phyloP scores from a whole-genome alignment of 92 coral and sea anemone genomes.

The Siderastrea radians region DNA sequence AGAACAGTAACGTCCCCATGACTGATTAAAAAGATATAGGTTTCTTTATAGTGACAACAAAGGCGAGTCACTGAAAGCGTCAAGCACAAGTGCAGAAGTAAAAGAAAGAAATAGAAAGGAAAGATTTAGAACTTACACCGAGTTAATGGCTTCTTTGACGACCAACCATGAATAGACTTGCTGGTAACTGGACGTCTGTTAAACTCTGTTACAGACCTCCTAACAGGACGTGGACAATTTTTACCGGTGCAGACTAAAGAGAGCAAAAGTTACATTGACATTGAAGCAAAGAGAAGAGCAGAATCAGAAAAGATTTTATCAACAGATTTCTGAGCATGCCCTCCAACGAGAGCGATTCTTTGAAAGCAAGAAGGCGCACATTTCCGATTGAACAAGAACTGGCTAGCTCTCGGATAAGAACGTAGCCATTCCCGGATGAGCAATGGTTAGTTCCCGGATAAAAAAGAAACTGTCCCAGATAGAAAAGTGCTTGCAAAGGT shows the following conservation, averaged over 20 bases:
- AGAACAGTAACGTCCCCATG: no score
- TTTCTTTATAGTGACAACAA: no score
- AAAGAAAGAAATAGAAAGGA: not conserved
- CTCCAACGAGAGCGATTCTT: no score
- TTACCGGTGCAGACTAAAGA: constrained; percentile 25
- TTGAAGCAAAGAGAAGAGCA: not conserved
- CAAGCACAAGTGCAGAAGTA: no score
- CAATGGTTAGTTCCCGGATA: not conserved
- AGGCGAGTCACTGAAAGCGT: no score
- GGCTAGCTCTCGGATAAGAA: no score
- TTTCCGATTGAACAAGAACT: not conserved
- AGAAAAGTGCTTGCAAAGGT: no score
- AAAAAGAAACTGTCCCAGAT: no score
- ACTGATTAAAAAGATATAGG: no score
- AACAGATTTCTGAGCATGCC: not conserved
- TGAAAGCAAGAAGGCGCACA: no score
- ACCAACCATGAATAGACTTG: not conserved
- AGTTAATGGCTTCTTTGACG: not conserved
- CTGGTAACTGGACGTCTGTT: not conserved
- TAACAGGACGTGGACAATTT: constrained; percentile 21
- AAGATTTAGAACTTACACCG: constrained; percentile 23
- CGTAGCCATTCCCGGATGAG: not conserved
- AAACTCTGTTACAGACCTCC: constrained; percentile 10
- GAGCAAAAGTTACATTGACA: not conserved
- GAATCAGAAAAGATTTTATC: not conserved